These are phyloP conservation scores for Colinus virginianus DNA, from an alignment of 2,113 vertebrate species.

Conservation along the genomic window DNA sequence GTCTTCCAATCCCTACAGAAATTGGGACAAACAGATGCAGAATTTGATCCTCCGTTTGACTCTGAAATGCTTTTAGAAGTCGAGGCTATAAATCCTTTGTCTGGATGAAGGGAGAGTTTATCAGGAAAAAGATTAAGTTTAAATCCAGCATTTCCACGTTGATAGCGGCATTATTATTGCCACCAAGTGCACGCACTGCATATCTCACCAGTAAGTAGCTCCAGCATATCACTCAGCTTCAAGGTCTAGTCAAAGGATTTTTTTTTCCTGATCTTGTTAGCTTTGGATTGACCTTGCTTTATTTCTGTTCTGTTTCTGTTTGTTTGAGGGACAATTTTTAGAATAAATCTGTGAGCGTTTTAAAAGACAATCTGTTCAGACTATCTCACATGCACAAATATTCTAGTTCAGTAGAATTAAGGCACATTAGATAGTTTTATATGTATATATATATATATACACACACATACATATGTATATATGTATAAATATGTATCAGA, in stretches of 20 bases:
- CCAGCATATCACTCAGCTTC: conserved; percentile 5
- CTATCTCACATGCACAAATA: background rate
- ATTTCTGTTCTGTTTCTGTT: background rate
- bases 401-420: background rate
- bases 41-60: background rate
- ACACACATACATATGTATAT: background rate
- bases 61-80: conserved; percentile 4
- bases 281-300: conserved; percentile 42
- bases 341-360: background rate
- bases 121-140: conserved; percentile 63
- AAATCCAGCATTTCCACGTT: background rate
- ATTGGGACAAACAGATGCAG: background rate
- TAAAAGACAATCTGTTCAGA: background rate
- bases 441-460: background rate
- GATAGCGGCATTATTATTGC: conserved; percentile 52
- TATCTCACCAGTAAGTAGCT: conserved; percentile 45
- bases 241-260: conserved; percentile 31
- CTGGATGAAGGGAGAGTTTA: conserved; percentile 28
- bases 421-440: background rate
- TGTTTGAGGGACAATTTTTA: background rate
- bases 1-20: background rate
- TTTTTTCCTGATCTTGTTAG: background rate
- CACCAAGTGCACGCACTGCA: background rate
- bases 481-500: background rate
- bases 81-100: conserved; percentile 20